These are phyloP conservation scores for Scolanthus callimorphus DNA, from an alignment of 92 coral and sea anemone species.

Conservation along the genomic window DNA sequence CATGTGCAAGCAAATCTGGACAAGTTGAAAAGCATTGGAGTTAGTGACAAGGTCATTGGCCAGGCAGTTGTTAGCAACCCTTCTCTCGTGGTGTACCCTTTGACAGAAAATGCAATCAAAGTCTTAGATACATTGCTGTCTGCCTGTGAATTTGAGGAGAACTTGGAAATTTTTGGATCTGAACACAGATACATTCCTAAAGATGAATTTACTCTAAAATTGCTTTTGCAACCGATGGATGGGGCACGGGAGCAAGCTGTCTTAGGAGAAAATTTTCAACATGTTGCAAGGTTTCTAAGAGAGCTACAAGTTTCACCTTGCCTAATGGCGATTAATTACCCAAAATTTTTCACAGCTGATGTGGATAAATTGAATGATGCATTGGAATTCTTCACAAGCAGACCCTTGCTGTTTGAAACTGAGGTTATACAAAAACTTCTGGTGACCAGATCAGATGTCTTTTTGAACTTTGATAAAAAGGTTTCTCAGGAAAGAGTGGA, in stretches of 20 bases:
- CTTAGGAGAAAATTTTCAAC: conserved; percentile 62
- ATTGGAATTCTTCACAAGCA: conserved; percentile 69
- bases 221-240: conserved; percentile 69
- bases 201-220: conserved; percentile 41
- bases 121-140: conserved; percentile 36
- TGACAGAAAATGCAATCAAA: conserved; percentile 42
- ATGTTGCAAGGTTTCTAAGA: conserved; percentile 59
- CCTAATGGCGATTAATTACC: conserved; percentile 67
- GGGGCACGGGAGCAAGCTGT: conserved; percentile 62
- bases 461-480: conserved; percentile 63
- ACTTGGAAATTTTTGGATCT: conserved; percentile 9
- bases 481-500: conserved; percentile 55
- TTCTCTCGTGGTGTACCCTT: conserved; percentile 63
- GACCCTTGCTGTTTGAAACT: conserved; percentile 85
- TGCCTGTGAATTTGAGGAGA: conserved; percentile 27
- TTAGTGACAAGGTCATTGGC: conserved; percentile 61
- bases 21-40: conserved; percentile 50
- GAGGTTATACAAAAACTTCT: conserved; percentile 73
- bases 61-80: conserved; percentile 70
- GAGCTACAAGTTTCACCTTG: conserved; percentile 86
- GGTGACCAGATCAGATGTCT: conserved; percentile 74
- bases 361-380: conserved; percentile 44
- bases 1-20: conserved; percentile 57
- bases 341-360: conserved; percentile 64
- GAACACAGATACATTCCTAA: conserved; percentile 15